A percentile compares a stretch with the other conserved stretches of the same genome.
Evolutionary conservation across 2,797 vertebrate genomes (phyloP).

Genomic region (Todus mexicanus): DNA sequence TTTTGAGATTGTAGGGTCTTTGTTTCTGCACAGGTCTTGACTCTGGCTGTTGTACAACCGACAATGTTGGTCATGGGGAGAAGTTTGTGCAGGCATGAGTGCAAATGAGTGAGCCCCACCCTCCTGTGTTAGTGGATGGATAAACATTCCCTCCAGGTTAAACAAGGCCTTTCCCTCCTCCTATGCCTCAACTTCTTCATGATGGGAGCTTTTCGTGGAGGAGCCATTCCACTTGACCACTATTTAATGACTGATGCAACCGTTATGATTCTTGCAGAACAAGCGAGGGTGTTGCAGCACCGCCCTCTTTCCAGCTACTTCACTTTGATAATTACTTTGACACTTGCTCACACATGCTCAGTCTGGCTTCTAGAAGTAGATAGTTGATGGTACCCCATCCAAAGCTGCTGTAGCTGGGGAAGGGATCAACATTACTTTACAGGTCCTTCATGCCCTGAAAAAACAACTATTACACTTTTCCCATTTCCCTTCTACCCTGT

Average conservation of each 20-base stretch:
- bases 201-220: not conserved
- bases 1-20: not conserved
- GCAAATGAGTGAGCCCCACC: not conserved
- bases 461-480: not conserved
- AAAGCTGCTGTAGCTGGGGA: not conserved
- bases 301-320: rapidly evolving
- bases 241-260: rapidly evolving
- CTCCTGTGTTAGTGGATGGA: not conserved
- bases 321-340: not conserved
- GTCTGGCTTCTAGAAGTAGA: not conserved
- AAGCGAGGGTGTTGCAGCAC: not conserved
- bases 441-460: not conserved
- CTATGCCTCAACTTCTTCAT: not conserved
- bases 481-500: not conserved
- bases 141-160: not conserved
- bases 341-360: not conserved
- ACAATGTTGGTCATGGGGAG: not conserved
- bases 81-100: not conserved
- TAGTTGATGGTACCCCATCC: not conserved
- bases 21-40: not conserved
- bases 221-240: not conserved
- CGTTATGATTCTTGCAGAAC: not conserved
- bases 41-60: not conserved
- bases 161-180: not conserved
- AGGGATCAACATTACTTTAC: not conserved